phyloP scores from a whole-genome alignment of 2,113 vertebrate species.

The Stictonetta naevosa region DNA sequence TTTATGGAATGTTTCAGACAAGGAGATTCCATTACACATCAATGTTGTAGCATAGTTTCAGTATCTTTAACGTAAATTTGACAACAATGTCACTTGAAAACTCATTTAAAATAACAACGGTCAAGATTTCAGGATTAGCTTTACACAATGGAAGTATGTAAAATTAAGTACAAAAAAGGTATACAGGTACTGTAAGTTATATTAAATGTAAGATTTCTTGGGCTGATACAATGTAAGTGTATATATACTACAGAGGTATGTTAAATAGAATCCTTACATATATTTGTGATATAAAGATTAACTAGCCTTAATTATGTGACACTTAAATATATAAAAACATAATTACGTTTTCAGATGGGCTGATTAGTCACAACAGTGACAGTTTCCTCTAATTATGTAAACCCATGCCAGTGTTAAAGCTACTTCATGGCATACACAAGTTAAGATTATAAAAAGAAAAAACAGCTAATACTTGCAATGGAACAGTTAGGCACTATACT shows the following conservation, averaged over 20 bases:
- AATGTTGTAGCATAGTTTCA: neutral
- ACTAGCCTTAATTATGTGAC: neutral
- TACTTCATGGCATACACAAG: neutral
- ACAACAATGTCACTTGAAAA: neutral
- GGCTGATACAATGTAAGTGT: neutral
- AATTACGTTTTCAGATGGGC: neutral
- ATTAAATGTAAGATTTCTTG: neutral
- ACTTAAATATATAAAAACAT: neutral
- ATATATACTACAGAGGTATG: neutral
- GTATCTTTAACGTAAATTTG: neutral
- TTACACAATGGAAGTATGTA: neutral
- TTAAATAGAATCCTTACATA: neutral
- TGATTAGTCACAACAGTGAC: neutral
- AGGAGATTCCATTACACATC: neutral
- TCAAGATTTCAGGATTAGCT: neutral
- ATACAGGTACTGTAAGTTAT: neutral
- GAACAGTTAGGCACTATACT: neutral
- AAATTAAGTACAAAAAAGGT: neutral
- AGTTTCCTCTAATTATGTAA: neutral
- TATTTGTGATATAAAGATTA: neutral
- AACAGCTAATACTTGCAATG: neutral
- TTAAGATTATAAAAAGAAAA: neutral
- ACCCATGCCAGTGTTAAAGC: neutral
- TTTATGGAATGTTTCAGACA: neutral
- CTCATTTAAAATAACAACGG: neutral